Evolutionary conservation across 1,140 invertebrate species (phyloP), one percentile per base, ranked within the genome.

Genomic region (Aphis craccivora): DNA sequence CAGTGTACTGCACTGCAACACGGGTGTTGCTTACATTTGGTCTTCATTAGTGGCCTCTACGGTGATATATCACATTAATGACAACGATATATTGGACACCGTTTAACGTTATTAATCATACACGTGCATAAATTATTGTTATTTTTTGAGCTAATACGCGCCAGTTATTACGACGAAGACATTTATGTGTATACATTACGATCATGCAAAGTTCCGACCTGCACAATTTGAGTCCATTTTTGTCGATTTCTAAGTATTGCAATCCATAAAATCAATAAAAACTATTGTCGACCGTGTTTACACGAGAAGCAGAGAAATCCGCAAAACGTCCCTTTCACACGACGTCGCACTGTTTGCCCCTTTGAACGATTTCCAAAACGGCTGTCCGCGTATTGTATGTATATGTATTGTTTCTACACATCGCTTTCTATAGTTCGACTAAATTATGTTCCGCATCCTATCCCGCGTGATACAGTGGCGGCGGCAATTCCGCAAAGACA

Each of bases 341-440:
- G 30, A 67, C n/a, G 3, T 76, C 30, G 0, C n/a, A 76, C 51
- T 89, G 22, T 53, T 35, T 30, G 18, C 51, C 18, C 87, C 87
- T 89, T 89, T 89, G 87, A 37, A 89, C 87, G 22, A 37, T 89
- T 89, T 89, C 51, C 48, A 90, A 90, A 35, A 53, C 88, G n/a
- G 45, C 22, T 5, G 30, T 40, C 20, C 2, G 8, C 2, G 8
- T 43, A 51, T 48, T 25, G 43, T 22, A 37, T 83, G n/a, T 35
- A 81, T 5, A 81, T 5, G 37, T 40, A 40, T 40, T 40, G 37
- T 40, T 40, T 40, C n/a, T 81, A 37, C 35, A 22, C 35, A 37
- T n/a, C 84, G 43, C 43, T 87, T 87, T 87, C 84, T 87, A 84
- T 87, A 43, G 35, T 40, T 40, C 1, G 43, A 7, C 43, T n/a